Evolutionary conservation across 92 coral and sea anemone genomes (phyloP), one percentile per base, ranked within the genome.

Genomic region (Galaxea fascicularis): DNA sequence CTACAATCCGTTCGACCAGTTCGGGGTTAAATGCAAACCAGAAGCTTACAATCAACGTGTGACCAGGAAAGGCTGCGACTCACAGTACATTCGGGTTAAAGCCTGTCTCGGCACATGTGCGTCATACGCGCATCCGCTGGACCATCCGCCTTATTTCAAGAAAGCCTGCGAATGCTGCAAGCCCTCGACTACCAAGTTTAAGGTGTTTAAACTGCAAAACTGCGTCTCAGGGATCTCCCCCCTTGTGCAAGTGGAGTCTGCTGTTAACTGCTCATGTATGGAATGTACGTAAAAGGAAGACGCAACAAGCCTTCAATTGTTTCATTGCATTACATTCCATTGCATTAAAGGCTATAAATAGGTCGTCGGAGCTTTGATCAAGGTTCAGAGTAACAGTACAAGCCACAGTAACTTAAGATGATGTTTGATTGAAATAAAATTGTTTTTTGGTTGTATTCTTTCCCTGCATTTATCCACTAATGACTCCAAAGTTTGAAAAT

Each of bases 91-190:
- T 76, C 80, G 81, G 25, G 86, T 93, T 8, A 68, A 86, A 64
- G 96, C 96, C 72, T 93, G 96, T 30, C 92, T 93, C 25, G 96
- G 96, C 79, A 93, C 96, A 77, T 93, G 96, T 72, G 93, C 85
- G 10, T 93, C 96, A 13, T 87, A 87, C 66, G 85, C 91, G 7
- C 71, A 82, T 57, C 94, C 96, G 41, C 79, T 76, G 66, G 54
- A 78, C 16, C 82, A 81, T 45, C 58, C 88, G 31, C 96, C 96
- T 4, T 88, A 78, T 72, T 93, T 87, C 89, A 77, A 72, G 41
- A 86, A 83, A 68, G 87, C 85, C 25, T 85, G 92, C 60, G 76
- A 75, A 47, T 85, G 96, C 74, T 93, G 96, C 79, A 93, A 90
- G 78, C 85, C 94, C 14, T 76, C 87, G 6, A 53, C 49, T 2